A percentile compares a stretch with the other conserved stretches of the same genome.
Conservation (phyloP, 2,113 vertebrate species). For the Lophius piscatorius region DNA sequence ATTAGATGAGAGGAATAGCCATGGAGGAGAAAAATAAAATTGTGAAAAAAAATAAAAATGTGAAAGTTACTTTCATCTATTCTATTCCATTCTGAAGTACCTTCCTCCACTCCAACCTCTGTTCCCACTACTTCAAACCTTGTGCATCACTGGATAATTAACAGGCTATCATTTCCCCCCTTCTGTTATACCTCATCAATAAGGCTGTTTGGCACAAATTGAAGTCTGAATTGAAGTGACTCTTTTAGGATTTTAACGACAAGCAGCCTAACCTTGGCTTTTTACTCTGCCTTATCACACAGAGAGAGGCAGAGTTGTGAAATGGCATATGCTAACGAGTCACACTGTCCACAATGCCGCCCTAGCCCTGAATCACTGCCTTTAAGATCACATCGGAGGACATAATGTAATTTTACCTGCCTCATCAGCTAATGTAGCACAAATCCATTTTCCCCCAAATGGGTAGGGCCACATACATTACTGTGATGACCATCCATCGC, state of each 20-base stretch:
- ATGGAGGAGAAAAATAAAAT: no score
- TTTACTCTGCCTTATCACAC: slow-evolving; percentile 14
- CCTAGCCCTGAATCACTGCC: slow-evolving; percentile 72
- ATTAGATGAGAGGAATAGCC: no score
- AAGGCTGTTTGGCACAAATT: slow-evolving; percentile 16
- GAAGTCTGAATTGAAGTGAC: slow-evolving; percentile 24
- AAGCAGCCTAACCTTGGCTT: slow-evolving; percentile 7
- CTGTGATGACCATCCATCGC: slow-evolving; percentile 77
- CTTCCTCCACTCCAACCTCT: not conserved
- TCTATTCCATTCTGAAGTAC: slow-evolving; percentile 18
- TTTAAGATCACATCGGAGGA: slow-evolving; percentile 81
- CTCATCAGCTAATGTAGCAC: slow-evolving; percentile 85
- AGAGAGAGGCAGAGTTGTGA: slow-evolving; percentile 20
- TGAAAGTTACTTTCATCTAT: slow-evolving; percentile 34
- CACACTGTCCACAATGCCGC: slow-evolving; percentile 49
- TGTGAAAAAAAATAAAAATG: no score
- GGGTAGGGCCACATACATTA: slow-evolving; percentile 82
- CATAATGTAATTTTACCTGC: slow-evolving; percentile 81
- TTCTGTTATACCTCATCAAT: slow-evolving; percentile 16
- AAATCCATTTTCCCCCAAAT: slow-evolving; percentile 82
- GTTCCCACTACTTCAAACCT: slow-evolving; percentile 17
- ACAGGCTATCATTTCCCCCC: slow-evolving; percentile 16
- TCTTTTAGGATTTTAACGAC: slow-evolving; percentile 31
- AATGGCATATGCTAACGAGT: slow-evolving; percentile 41
- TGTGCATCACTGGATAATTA: slow-evolving; percentile 17